These are phyloP conservation scores for Pachydiplax longipennis DNA, from an alignment of 2,888 invertebrate genomes.

Conservation along the genomic window DNA sequence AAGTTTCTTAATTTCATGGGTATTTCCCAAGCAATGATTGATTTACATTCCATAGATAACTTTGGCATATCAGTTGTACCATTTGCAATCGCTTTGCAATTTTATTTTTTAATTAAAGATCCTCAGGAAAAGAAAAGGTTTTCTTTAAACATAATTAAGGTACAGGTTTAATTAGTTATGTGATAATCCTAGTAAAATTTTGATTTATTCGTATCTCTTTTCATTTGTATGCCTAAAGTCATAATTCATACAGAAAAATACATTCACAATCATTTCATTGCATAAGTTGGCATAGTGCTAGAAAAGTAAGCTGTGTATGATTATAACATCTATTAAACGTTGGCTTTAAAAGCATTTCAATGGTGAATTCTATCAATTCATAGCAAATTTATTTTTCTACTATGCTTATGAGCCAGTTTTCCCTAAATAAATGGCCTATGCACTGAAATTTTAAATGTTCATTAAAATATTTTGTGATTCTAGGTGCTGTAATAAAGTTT, in stretches of 20 bases:
- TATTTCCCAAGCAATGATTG: neutral
- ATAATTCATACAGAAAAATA: neutral
- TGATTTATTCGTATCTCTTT: neutral
- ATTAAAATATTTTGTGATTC: conserved; percentile 32
- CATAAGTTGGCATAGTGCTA: neutral
- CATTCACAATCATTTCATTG: neutral
- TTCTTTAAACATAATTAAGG: neutral
- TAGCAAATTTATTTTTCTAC: conserved; percentile 36
- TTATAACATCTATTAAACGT: conserved; percentile 2
- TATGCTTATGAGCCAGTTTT: conserved; percentile 31
- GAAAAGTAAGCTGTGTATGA: neutral
- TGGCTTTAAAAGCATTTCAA: conserved; percentile 29
- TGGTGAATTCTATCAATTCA: conserved; percentile 20
- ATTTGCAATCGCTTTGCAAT: neutral
- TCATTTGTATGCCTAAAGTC: neutral
- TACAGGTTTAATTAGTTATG: neutral
- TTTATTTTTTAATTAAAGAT: neutral
- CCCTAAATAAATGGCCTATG: conserved; percentile 30
- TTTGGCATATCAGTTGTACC: neutral
- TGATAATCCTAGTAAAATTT: neutral
- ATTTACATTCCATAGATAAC: neutral
- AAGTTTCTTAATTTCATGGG: neutral
- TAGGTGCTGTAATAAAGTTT: conserved; percentile 20
- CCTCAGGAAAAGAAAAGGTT: neutral
- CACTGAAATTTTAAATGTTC: conserved; percentile 1